Conservation (phyloP, 2,113 vertebrate species). For the Bucco capensis region DNA sequence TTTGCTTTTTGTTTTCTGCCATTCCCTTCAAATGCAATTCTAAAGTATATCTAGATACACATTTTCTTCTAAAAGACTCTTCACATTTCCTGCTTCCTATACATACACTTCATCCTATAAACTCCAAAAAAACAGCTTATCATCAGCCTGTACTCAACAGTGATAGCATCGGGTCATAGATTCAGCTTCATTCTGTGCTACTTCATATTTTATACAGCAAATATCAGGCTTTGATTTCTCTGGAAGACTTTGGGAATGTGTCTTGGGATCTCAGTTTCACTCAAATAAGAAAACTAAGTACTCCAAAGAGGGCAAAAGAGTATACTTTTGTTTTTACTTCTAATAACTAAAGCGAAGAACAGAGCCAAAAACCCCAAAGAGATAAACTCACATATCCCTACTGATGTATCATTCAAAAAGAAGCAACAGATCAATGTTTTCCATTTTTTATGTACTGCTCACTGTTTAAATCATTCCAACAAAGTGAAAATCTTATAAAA, state of each 20-base stretch:
- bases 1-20: neutral
- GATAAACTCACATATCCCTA: neutral
- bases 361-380: neutral
- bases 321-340: neutral
- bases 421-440: neutral
- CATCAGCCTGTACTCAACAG: neutral
- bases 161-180: neutral
- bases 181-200: neutral
- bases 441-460: neutral
- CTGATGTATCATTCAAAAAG: neutral
- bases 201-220: neutral
- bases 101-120: neutral
- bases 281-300: neutral
- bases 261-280: neutral
- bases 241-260: neutral
- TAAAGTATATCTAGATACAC: neutral
- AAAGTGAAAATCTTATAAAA: neutral
- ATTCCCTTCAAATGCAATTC: neutral
- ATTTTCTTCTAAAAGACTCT: neutral
- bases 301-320: neutral
- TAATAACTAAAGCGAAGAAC: neutral
- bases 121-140: neutral
- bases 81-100: neutral
- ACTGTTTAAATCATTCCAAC: neutral
- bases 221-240: neutral